phyloP scores from a whole-genome alignment of 1,140 invertebrate genomes.

The Semibalanus balanoides region DNA sequence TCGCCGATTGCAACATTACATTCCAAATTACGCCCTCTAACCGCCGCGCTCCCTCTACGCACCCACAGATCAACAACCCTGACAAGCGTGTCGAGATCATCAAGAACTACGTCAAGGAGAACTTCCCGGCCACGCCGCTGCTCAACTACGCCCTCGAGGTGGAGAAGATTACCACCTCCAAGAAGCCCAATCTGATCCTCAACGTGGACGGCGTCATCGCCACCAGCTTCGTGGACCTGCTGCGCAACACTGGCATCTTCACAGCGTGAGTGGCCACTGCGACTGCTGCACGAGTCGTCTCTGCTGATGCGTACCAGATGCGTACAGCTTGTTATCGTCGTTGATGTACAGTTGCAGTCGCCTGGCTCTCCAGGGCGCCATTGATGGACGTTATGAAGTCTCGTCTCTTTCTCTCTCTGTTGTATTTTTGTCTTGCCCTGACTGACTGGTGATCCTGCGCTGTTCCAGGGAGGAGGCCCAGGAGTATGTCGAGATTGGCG shows the following conservation, averaged over 20 bases:
- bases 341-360: too few species aligned
- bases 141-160: conserved; percentile 92
- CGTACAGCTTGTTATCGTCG: too few species aligned
- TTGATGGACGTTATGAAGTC: too few species aligned
- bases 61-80: conserved; percentile 80
- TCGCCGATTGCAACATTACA: too few species aligned
- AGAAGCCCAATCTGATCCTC: conserved; percentile 97
- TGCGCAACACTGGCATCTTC: conserved; percentile 81
- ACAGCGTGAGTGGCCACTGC: conserved; percentile 42
- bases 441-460: neutral
- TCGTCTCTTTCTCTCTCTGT: too few species aligned
- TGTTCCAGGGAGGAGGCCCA: conserved; percentile 79
- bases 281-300: too few species aligned
- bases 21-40: too few species aligned
- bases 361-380: too few species aligned
- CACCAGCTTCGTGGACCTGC: conserved; percentile 90
- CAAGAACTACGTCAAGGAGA: conserved; percentile 86
- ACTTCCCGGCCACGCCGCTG: conserved; percentile 84
- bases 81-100: conserved; percentile 93
- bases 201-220: conserved; percentile 99
- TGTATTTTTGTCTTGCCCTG: too few species aligned
- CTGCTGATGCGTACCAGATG: too few species aligned
- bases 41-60: too few species aligned
- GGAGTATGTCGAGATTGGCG: conserved; percentile 94
- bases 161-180: conserved; percentile 96